These are phyloP conservation scores for Drosophila paucipuncta DNA, from an alignment of 2,888 invertebrate species.

Conservation along the genomic window DNA sequence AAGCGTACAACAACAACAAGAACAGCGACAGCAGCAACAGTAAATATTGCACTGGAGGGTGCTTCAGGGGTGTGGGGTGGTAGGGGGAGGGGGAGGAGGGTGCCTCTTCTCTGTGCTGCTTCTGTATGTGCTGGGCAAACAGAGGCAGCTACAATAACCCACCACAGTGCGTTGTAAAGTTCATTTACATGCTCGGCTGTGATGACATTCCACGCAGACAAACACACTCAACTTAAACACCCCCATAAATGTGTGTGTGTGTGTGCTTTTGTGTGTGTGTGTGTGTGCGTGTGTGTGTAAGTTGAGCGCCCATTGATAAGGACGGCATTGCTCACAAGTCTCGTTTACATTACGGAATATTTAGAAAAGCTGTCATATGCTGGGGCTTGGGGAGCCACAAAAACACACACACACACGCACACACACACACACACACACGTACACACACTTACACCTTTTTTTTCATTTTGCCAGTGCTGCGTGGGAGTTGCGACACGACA, in stretches of 20 bases:
- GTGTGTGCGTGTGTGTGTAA: constrained; percentile 18
- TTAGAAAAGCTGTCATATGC: constrained; percentile 64
- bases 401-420: neutral
- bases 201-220: constrained; percentile 73
- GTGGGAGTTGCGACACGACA: constrained; percentile 30
- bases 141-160: constrained; percentile 45
- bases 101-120: constrained; percentile 34
- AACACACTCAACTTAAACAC: constrained; percentile 37
- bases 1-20: constrained; percentile 12
- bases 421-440: neutral
- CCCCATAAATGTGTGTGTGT: constrained; percentile 26
- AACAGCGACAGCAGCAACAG: constrained; percentile 3
- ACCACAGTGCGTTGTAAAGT: constrained; percentile 73
- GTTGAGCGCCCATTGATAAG: constrained; percentile 75
- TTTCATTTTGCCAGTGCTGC: constrained; percentile 11
- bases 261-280: constrained; percentile 28
- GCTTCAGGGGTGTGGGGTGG: constrained; percentile 35
- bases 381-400: constrained; percentile 9
- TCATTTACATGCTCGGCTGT: constrained; percentile 79
- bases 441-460: constrained; percentile 37
- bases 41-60: constrained; percentile 38
- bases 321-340: constrained; percentile 50
- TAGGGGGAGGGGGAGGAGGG: constrained; percentile 41
- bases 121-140: constrained; percentile 56
- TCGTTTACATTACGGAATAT: constrained; percentile 73